phyloP scores from a whole-genome alignment of 2,113 vertebrate genomes.

The Mus spicilegus region DNA sequence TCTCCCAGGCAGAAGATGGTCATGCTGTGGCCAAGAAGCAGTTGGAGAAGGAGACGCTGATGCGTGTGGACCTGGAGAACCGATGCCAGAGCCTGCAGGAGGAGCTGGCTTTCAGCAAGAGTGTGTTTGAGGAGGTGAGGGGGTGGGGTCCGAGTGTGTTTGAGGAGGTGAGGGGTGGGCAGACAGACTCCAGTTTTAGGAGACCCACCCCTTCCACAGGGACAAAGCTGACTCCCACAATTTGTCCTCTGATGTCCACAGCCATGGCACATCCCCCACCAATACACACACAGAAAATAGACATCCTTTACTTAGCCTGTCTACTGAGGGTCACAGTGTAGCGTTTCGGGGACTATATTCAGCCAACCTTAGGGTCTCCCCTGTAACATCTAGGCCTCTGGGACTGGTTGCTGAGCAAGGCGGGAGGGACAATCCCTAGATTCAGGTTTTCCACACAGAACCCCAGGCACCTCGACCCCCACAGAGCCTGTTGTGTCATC shows the following conservation, averaged over 20 bases:
- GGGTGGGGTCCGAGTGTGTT: conserved; percentile 88
- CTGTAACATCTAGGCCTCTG: neutral
- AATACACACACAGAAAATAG: neutral
- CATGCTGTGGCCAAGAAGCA: conserved; percentile 95
- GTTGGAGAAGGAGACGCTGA: conserved; percentile 95
- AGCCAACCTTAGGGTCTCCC: too few relatives aligned
- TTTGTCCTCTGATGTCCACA: neutral
- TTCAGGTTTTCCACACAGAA: neutral
- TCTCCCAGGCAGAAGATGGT: conserved; percentile 92
- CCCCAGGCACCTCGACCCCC: neutral
- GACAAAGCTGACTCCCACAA: neutral
- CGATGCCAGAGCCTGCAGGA: conserved; percentile 96
- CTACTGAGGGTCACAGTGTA: neutral
- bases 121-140: conserved; percentile 95
- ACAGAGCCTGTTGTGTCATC: conserved; percentile 32
- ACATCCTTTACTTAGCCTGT: neutral
- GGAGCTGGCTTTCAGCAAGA: conserved; percentile 97
- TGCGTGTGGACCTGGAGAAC: conserved; percentile 97
- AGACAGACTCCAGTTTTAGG: too few relatives aligned
- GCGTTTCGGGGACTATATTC: neutral
- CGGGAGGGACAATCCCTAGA: too few relatives aligned
- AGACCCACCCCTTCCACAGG: too few relatives aligned
- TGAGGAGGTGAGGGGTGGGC: conserved; percentile 82
- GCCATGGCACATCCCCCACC: neutral
- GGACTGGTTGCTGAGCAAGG: neutral